Percentiles rank a stretch among this genome's conserved stretches.
Evolutionary conservation across 2,113 vertebrate species (phyloP).

Genomic region (Forbesichthys agassizii): DNA sequence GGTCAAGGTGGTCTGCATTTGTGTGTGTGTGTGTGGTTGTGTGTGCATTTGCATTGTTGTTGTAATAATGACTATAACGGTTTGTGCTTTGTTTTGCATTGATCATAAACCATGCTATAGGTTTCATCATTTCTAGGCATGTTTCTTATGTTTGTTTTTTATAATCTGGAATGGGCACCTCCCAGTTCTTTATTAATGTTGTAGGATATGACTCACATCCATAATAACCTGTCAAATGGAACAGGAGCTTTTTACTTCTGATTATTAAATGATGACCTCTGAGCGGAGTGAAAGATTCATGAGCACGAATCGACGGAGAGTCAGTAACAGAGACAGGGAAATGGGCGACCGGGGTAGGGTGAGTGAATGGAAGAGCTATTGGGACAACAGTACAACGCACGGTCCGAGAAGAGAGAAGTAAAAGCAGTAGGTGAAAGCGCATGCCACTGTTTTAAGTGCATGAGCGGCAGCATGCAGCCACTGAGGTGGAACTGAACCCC

Average conservation of each 20-base stretch:
- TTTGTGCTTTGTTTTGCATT: conserved; percentile 24
- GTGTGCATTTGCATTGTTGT: not conserved
- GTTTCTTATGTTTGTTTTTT: conserved; percentile 26
- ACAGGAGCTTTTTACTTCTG: conserved; percentile 51
- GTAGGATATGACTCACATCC: conserved; percentile 48
- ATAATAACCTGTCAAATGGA: conserved; percentile 28
- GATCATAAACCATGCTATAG: conserved; percentile 9
- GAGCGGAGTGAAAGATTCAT: conserved; percentile 64
- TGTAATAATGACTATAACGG: conserved; percentile 10
- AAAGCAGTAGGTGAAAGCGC: conserved; percentile 34
- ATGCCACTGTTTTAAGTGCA: conserved; percentile 65
- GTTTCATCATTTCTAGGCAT: not conserved
- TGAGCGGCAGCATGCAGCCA: conserved; percentile 74
- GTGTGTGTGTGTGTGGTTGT: conserved; percentile 21
- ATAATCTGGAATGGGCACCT: conserved; percentile 17
- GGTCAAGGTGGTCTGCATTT: conserved; percentile 72
- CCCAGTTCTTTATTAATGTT: conserved; percentile 28
- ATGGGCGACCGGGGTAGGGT: conserved; percentile 49
- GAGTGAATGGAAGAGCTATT: conserved; percentile 55
- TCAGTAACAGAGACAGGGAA: conserved; percentile 52
- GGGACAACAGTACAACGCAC: conserved; percentile 48
- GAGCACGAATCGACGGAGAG: conserved; percentile 70
- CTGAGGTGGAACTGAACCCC: conserved; percentile 76
- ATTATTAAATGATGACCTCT: conserved; percentile 71
- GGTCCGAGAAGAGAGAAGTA: conserved; percentile 10